Percentiles rank a stretch among this genome's conserved stretches.
Evolutionary conservation across 2,888 invertebrate genomes (phyloP).

Genomic region (Xestia rhomboidea): DNA sequence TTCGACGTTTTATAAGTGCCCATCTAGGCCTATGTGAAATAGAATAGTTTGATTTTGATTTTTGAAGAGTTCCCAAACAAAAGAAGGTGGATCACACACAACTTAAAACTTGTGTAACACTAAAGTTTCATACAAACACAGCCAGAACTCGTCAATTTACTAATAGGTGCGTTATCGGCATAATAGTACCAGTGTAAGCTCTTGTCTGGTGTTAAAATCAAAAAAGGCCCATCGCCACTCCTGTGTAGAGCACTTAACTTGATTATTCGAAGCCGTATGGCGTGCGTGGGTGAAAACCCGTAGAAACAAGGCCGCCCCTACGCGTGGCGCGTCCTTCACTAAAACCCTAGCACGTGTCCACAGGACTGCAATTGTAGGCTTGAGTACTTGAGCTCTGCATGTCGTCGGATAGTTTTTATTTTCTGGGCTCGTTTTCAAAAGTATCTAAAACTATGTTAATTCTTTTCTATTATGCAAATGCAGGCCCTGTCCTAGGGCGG

Average conservation of each 20-base stretch:
- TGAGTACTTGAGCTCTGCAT: slow-evolving; percentile 21
- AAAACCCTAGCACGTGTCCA: slow-evolving; percentile 81
- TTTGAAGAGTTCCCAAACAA: neutral
- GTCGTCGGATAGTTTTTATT: neutral
- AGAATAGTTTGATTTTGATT: no score
- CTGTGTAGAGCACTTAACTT: slow-evolving; percentile 90
- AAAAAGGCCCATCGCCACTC: slow-evolving; percentile 84
- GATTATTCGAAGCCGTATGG: slow-evolving; percentile 87
- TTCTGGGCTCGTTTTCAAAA: slow-evolving; percentile 13
- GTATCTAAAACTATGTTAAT: neutral
- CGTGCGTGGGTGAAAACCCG: slow-evolving; percentile 69
- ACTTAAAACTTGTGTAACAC: slow-evolving; percentile 5
- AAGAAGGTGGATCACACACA: neutral
- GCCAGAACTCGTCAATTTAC: slow-evolving; percentile 74
- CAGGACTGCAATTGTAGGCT: slow-evolving; percentile 80
- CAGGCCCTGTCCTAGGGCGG: neutral
- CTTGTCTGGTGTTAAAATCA: slow-evolving; percentile 84
- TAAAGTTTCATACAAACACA: slow-evolving; percentile 7
- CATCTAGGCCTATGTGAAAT: no score
- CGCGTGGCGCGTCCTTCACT: slow-evolving; percentile 75
- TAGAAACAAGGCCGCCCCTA: slow-evolving; percentile 73
- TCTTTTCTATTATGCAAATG: neutral
- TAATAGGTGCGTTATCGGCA: slow-evolving; percentile 82
- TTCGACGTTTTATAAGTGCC: no score
- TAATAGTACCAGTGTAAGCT: slow-evolving; percentile 68